A percentile compares a stretch with the other conserved stretches of the same genome.
Evolutionary conservation across 37 sponge, comb jelly and placozoan genomes (phyloP).

Genomic region (Chondrosia reniformis): DNA sequence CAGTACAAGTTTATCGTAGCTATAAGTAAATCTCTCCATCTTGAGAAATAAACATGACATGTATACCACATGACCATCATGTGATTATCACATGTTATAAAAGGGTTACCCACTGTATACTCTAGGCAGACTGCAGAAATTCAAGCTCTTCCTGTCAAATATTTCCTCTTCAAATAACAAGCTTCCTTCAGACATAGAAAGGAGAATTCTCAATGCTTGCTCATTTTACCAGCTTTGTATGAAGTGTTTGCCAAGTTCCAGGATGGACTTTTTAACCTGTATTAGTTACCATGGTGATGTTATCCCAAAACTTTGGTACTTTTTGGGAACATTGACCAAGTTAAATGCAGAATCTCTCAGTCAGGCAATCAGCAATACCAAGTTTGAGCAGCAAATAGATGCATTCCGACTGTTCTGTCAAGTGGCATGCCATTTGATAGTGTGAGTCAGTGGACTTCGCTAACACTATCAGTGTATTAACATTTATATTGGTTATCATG

Average conservation of each 20-base stretch:
- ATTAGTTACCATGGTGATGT: slow-evolving; percentile 62
- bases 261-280: slow-evolving; percentile 60
- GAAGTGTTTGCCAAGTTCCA: slow-evolving; percentile 18
- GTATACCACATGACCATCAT: no score
- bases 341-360: slow-evolving; percentile 21
- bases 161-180: not conserved
- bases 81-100: no score
- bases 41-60: no score
- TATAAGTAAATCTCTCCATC: no score
- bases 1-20: no score
- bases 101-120: no score
- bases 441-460: slow-evolving; percentile 32
- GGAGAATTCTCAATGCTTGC: slow-evolving; percentile 4
- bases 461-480: not conserved
- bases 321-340: slow-evolving; percentile 25
- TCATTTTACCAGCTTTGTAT: slow-evolving; percentile 29
- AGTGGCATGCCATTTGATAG: slow-evolving; percentile 39
- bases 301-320: slow-evolving; percentile 61
- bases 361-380: slow-evolving; percentile 18
- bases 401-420: slow-evolving; percentile 49
- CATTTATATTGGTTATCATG: not conserved
- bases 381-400: not conserved
- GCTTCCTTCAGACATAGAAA: slow-evolving; percentile 6
- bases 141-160: slow-evolving; percentile 8
- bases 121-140: not conserved